A percentile compares a stretch with the other conserved stretches of the same genome.
Evolutionary conservation across 1,140 invertebrate species (phyloP).

Genomic region (Cydia strobilella): DNA sequence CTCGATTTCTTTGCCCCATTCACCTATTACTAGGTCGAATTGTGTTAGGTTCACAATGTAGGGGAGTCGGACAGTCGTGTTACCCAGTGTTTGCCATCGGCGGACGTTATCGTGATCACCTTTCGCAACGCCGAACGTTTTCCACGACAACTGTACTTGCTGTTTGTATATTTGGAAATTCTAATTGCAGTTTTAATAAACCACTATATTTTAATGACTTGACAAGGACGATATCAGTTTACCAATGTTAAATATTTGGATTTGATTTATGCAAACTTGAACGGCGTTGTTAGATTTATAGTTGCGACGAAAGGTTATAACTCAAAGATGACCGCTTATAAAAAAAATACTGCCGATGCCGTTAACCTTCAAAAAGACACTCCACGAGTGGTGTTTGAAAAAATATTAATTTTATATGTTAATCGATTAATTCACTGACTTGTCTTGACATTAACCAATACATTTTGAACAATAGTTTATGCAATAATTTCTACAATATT

Average conservation of each 20-base stretch:
- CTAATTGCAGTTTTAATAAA: slow-evolving; percentile 43
- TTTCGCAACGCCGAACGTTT: slow-evolving; percentile 44
- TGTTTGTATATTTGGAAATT: slow-evolving; percentile 50
- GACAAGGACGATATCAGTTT: slow-evolving; percentile 29
- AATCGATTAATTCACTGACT: not conserved
- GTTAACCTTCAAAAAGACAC: slow-evolving; percentile 7
- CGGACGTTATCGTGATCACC: slow-evolving; percentile 40
- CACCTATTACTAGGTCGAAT: slow-evolving; percentile 36
- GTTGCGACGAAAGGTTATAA: not conserved
- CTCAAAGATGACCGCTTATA: not conserved
- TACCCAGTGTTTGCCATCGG: slow-evolving; percentile 33
- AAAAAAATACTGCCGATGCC: not conserved
- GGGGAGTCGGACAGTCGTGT: slow-evolving; percentile 31
- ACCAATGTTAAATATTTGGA: slow-evolving; percentile 22
- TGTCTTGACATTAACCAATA: not conserved
- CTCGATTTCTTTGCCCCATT: slow-evolving; percentile 45
- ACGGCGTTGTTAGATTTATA: slow-evolving; percentile 1
- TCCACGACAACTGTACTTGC: slow-evolving; percentile 39
- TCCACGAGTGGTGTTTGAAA: not conserved
- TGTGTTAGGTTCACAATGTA: slow-evolving; percentile 23
- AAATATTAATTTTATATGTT: not conserved
- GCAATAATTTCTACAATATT: slow-evolving; percentile 4
- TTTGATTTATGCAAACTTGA: slow-evolving; percentile 21
- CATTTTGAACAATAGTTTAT: not conserved
- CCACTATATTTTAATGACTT: slow-evolving; percentile 29